Percentiles rank a stretch among this genome's conserved stretches.
phyloP scores from a whole-genome alignment of 2,797 vertebrate species.

The Pseudochaenichthys georgianus region DNA sequence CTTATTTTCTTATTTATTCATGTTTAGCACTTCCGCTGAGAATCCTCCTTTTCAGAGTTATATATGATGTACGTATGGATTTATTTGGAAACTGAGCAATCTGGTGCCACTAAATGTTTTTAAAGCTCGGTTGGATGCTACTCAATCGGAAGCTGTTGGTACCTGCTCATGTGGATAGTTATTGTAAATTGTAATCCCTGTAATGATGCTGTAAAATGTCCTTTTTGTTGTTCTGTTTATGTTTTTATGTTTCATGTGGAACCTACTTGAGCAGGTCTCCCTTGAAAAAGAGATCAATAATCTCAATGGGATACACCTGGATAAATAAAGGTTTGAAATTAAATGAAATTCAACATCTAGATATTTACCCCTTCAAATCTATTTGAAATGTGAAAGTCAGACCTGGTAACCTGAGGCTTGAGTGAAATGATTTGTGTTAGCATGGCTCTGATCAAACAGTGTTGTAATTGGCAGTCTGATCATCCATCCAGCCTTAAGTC shows the following conservation, averaged over 20 bases:
- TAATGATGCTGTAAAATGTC: too few relatives aligned
- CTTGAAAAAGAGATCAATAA: too few relatives aligned
- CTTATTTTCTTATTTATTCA: conserved; percentile 22
- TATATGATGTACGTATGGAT: background rate
- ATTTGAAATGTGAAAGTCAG: background rate
- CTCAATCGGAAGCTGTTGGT: too few relatives aligned
- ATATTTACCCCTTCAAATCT: conserved; percentile 18
- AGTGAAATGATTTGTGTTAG: conserved; percentile 4
- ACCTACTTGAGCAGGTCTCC: too few relatives aligned
- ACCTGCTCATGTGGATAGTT: too few relatives aligned
- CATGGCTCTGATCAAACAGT: background rate
- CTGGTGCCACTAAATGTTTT: too few relatives aligned
- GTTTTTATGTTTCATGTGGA: too few relatives aligned
- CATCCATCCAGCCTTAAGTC: background rate
- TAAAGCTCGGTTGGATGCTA: too few relatives aligned
- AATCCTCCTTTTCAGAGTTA: conserved; percentile 13
- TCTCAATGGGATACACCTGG: too few relatives aligned
- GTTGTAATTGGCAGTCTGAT: background rate
- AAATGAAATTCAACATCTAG: background rate
- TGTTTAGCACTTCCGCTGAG: conserved; percentile 9
- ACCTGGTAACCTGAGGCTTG: background rate
- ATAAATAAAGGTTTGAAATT: too few relatives aligned
- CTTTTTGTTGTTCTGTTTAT: too few relatives aligned
- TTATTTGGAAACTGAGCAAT: background rate
- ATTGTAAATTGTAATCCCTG: too few relatives aligned